Percentiles rank a stretch among this genome's conserved stretches.
These are phyloP conservation scores for Chaetura pelagica DNA, from an alignment of 2,113 vertebrate genomes.

Conservation along the genomic window DNA sequence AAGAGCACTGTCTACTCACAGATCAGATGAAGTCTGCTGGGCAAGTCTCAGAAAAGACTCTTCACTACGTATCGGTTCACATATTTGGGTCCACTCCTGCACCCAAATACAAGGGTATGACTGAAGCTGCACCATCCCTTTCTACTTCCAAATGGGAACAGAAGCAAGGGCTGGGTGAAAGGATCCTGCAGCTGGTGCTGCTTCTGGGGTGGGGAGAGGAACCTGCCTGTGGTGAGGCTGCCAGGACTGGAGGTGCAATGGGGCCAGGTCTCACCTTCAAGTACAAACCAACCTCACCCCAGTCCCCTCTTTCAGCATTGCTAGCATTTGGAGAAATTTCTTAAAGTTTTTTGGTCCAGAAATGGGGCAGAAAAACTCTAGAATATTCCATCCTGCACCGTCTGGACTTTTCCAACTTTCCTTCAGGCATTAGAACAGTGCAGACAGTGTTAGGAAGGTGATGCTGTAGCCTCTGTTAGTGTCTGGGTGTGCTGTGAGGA, in stretches of 20 bases:
- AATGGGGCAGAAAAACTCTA: not conserved
- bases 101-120: not conserved
- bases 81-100: not conserved
- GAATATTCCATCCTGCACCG: not conserved
- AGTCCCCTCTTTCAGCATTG: not conserved
- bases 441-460: not conserved
- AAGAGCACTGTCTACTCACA: not conserved
- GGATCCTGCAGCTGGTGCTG: accelerated
- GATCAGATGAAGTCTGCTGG: not conserved
- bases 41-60: not conserved
- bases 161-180: not conserved
- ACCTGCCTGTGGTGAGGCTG: not conserved
- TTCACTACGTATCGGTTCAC: not conserved
- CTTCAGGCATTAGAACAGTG: not conserved
- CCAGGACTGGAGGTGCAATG: not conserved
- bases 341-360: not conserved
- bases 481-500: accelerated
- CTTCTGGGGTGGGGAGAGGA: not conserved
- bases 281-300: not conserved
- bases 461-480: not conserved
- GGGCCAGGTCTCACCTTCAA: not conserved
- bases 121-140: not conserved
- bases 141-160: not conserved
- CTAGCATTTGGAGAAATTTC: not conserved
- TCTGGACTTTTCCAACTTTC: not conserved